Evolutionary conservation across 2,113 vertebrate species (phyloP).

Genomic region (Sigmodon hispidus): DNA sequence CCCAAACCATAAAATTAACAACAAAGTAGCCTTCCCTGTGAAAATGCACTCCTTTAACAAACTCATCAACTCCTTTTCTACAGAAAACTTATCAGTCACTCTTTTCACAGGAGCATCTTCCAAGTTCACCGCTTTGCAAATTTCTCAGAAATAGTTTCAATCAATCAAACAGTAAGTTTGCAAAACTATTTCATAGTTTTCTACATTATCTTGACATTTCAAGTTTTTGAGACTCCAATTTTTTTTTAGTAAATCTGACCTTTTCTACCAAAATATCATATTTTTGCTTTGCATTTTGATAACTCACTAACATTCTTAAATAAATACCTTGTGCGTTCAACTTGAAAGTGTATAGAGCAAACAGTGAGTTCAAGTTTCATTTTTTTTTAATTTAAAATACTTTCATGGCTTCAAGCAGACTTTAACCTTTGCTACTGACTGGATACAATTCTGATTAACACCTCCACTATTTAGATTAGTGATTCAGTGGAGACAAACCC

Average conservation of each 20-base stretch:
- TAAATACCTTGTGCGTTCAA: constrained; percentile 49
- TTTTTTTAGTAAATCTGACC: constrained; percentile 69
- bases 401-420: constrained; percentile 64
- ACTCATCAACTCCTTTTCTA: fast-evolving
- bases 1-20: not conserved
- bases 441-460: constrained; percentile 59
- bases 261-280: constrained; percentile 80
- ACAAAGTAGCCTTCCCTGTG: not conserved
- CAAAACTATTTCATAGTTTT: constrained; percentile 66
- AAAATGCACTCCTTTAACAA: not conserved
- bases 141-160: constrained; percentile 57
- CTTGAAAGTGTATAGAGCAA: constrained; percentile 55
- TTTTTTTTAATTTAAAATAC: constrained; percentile 72
- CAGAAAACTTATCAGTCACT: not conserved
- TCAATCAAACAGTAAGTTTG: constrained; percentile 57
- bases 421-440: constrained; percentile 63
- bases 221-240: constrained; percentile 58
- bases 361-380: not conserved
- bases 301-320: constrained; percentile 72
- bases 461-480: not conserved
- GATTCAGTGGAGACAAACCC: not conserved
- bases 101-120: not conserved
- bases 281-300: constrained; percentile 79
- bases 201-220: constrained; percentile 78
- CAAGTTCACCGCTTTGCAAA: not conserved